Evolutionary conservation across 2,113 vertebrate genomes (phyloP).

Genomic region (Amazona vittata): DNA sequence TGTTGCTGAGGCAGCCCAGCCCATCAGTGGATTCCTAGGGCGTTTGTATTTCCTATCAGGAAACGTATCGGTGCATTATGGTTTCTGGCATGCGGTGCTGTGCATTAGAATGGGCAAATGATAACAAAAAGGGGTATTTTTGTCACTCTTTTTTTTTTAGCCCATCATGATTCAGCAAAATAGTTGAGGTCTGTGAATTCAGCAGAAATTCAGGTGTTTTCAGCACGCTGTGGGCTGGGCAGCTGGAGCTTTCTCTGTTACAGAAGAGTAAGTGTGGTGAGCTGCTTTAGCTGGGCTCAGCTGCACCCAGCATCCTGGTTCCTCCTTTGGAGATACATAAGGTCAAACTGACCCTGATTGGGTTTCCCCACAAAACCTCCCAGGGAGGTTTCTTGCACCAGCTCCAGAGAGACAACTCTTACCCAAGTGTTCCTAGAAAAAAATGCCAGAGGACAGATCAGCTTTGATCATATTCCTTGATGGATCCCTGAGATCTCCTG

Average conservation of each 20-base stretch:
- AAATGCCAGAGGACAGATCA: neutral
- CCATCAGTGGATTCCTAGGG: neutral
- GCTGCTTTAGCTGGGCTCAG: neutral
- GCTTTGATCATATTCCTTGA: neutral
- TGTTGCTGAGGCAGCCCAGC: neutral
- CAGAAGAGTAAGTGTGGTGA: neutral
- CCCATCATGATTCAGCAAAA: conserved; percentile 16
- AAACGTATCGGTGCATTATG: neutral
- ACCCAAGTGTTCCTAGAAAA: neutral
- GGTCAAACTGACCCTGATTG: neutral
- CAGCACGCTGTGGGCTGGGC: neutral
- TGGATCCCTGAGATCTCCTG: neutral
- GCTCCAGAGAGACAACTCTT: neutral
- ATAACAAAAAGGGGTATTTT: conserved; percentile 48
- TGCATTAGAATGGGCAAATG: neutral
- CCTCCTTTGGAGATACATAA: neutral
- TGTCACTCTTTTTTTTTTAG: conserved; percentile 7
- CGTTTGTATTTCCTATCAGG: conserved; percentile 45
- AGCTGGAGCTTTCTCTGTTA: neutral
- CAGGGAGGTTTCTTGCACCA: neutral
- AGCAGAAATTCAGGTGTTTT: neutral
- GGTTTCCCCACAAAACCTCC: neutral
- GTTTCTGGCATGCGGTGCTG: neutral
- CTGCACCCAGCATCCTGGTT: neutral
- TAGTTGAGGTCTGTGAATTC: neutral